These are phyloP conservation scores for Tuberolachnus salignus DNA, from an alignment of 2,888 invertebrate species.

Conservation along the genomic window DNA sequence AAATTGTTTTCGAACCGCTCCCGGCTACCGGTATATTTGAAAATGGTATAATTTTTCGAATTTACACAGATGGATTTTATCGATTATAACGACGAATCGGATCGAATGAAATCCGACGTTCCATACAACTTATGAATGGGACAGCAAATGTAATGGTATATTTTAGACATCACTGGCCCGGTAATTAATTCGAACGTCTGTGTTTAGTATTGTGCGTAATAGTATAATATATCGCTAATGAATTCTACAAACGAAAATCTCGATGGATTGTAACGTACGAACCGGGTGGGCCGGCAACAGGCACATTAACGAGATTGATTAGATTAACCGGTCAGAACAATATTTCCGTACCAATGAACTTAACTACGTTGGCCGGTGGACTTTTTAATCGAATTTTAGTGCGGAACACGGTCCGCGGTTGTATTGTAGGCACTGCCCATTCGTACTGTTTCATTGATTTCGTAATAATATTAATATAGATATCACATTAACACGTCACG, in stretches of 20 bases:
- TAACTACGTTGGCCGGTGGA: conserved; percentile 34
- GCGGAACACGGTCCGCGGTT: neutral
- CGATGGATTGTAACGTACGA: conserved; percentile 12
- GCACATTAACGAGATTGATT: conserved; percentile 52
- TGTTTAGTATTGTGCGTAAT: neutral
- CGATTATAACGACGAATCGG: no score
- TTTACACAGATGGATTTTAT: no score
- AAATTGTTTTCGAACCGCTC: no score
- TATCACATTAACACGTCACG: neutral
- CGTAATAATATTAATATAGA: neutral
- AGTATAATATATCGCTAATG: conserved; percentile 14
- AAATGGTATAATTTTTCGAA: no score
- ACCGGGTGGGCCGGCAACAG: conserved; percentile 37
- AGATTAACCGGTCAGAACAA: conserved; percentile 43
- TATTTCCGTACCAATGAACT: conserved; percentile 45
- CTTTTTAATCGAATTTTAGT: conserved; percentile 40
- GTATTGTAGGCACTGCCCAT: no score
- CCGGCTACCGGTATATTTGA: no score
- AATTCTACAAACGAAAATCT: conserved; percentile 25
- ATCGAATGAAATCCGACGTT: no score
- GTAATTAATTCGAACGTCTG: conserved; percentile 41
- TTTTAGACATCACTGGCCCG: conserved; percentile 39
- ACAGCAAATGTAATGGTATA: neutral
- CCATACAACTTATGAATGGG: neutral
- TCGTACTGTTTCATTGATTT: neutral